Percentiles rank a stretch among this genome's conserved stretches.
Evolutionary conservation across 2,888 invertebrate genomes (phyloP).

Genomic region (Harpalus rufipes): DNA sequence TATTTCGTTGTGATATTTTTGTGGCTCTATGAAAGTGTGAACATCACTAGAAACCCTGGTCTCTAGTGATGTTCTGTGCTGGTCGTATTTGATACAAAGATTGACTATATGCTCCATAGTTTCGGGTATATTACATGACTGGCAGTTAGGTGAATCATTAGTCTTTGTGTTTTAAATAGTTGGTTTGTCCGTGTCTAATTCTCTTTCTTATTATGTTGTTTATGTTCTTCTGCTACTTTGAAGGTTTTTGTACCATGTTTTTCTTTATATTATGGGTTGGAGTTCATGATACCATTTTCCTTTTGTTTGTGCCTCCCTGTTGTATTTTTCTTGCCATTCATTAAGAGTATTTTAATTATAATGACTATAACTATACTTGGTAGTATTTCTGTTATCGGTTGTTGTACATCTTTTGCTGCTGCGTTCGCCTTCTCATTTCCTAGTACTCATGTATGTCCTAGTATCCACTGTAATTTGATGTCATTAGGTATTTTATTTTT

Average conservation of each 20-base stretch:
- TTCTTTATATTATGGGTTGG: background rate
- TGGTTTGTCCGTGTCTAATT: background rate
- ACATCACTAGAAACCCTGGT: too few species aligned
- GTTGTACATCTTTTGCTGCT: background rate
- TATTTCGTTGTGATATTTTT: background rate
- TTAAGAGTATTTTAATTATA: background rate
- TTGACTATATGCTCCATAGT: background rate
- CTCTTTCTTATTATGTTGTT: background rate
- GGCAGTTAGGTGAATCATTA: background rate
- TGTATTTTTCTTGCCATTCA: slow-evolving; percentile 7
- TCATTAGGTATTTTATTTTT: background rate
- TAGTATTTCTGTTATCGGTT: background rate
- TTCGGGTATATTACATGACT: background rate
- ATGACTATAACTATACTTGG: background rate
- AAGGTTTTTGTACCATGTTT: background rate
- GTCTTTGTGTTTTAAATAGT: background rate
- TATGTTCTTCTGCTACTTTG: background rate
- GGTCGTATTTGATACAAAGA: background rate
- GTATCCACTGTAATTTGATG: too few species aligned
- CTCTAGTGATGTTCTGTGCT: background rate
- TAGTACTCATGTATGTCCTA: too few species aligned
- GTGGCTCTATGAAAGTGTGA: background rate
- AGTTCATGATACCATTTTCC: background rate
- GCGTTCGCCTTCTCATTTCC: background rate
- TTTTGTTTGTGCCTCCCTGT: background rate